Evolutionary conservation across 92 coral and sea anemone species (phyloP).

Genomic region (Epizoanthus scotinus): DNA sequence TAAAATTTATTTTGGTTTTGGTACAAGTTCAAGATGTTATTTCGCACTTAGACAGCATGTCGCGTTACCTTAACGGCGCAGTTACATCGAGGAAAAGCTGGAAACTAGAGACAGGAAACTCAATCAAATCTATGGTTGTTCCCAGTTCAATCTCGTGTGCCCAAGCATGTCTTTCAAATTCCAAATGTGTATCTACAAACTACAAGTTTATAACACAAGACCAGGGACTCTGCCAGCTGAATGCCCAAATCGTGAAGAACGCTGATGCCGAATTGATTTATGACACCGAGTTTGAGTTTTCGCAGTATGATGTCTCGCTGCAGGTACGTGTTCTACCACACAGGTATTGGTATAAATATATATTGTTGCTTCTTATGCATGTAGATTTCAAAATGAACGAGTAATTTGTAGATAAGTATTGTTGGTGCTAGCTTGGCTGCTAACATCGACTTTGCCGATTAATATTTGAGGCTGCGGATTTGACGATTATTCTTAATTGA

Average conservation of each 20-base stretch:
- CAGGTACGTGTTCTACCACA: neutral
- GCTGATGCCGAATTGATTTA: neutral
- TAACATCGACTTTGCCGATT: no score
- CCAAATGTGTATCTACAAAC: slow-evolving; percentile 5
- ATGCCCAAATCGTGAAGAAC: neutral
- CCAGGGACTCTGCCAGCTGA: slow-evolving; percentile 2
- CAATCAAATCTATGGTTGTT: neutral
- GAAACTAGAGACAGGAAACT: neutral
- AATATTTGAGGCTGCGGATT: no score
- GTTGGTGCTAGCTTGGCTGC: no score
- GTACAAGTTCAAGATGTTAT: neutral
- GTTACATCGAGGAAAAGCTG: slow-evolving; percentile 2
- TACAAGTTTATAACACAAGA: neutral
- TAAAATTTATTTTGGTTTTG: neutral
- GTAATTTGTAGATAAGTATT: no score
- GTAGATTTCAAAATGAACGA: no score
- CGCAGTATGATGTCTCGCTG: neutral
- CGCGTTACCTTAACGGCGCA: slow-evolving; percentile 1
- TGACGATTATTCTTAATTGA: no score
- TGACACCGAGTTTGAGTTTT: neutral
- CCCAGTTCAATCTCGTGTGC: slow-evolving; percentile 19
- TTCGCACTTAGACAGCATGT: neutral
- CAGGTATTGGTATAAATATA: no score
- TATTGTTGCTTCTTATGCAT: no score
- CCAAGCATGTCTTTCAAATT: slow-evolving; percentile 5